phyloP scores from a whole-genome alignment of 2,797 vertebrate species.

The Leontocebus nigricollis region DNA sequence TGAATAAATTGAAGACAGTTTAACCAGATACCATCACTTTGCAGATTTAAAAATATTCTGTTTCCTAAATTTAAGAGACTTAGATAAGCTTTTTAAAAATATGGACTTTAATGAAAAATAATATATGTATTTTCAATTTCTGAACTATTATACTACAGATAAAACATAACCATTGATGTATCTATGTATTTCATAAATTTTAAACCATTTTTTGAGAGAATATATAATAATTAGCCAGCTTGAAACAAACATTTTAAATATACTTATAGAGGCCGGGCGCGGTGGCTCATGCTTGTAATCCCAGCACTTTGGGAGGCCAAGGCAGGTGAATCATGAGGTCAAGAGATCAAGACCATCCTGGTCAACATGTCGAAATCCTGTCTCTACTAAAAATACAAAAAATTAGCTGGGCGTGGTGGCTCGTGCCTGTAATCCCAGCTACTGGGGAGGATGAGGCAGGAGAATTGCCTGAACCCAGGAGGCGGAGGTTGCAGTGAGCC shows the following conservation, averaged over 20 bases:
- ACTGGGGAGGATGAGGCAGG: no score
- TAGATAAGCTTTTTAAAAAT: neutral
- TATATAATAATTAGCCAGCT: neutral
- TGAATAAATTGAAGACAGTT: neutral
- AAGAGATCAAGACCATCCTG: no score
- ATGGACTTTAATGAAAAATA: neutral
- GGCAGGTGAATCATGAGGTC: no score
- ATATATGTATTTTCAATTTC: neutral
- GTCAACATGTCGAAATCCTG: no score
- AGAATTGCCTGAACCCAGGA: no score
- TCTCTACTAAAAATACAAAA: no score
- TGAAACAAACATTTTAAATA: neutral
- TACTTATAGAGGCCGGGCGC: neutral
- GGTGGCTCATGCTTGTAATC: no score
- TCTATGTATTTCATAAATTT: neutral
- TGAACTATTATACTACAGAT: neutral
- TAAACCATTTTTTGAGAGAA: neutral
- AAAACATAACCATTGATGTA: neutral
- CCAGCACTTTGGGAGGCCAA: no score
- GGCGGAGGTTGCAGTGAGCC: no score
- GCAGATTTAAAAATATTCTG: neutral
- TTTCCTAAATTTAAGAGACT: neutral
- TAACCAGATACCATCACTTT: neutral
- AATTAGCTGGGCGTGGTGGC: no score
- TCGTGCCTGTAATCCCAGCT: no score